Evolutionary conservation across 2,888 invertebrate species (phyloP).

Genomic region (Isotomurus palustris): DNA sequence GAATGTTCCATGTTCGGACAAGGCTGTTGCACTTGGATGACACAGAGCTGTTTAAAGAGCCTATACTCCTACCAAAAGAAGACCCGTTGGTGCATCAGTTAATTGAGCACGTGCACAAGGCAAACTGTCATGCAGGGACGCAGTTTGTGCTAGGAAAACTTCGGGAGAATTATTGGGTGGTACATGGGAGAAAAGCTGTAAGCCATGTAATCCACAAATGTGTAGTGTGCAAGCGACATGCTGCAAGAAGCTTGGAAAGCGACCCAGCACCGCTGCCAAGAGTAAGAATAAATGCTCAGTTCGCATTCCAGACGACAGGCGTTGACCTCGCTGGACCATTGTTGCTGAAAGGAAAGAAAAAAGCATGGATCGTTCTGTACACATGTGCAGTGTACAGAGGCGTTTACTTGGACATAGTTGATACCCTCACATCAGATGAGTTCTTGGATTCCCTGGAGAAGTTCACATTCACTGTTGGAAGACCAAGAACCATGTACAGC

Average conservation of each 20-base stretch:
- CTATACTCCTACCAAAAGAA: neutral
- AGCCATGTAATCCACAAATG: neutral
- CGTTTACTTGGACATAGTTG: conserved; percentile 49
- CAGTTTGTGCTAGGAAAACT: neutral
- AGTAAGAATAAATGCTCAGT: conserved; percentile 45
- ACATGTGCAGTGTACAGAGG: conserved; percentile 50
- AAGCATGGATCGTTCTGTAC: conserved; percentile 48
- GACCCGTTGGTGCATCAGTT: neutral
- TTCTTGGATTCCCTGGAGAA: conserved; percentile 2
- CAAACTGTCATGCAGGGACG: neutral
- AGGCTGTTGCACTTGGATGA: neutral
- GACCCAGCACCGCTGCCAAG: conserved; percentile 41
- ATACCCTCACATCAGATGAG: conserved; percentile 42
- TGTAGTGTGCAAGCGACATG: neutral
- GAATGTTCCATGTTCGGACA: neutral
- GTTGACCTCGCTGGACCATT: conserved; percentile 50
- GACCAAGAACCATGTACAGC: conserved; percentile 31
- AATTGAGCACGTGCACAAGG: neutral
- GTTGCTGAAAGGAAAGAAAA: conserved; percentile 39
- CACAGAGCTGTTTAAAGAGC: neutral
- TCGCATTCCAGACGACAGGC: conserved; percentile 47
- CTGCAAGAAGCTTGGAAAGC: neutral
- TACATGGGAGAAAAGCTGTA: neutral
- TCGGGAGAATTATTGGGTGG: neutral
- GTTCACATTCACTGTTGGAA: neutral